These are phyloP conservation scores for Tragelaphus buxtoni DNA, from an alignment of 2,113 vertebrate species.

Conservation along the genomic window DNA sequence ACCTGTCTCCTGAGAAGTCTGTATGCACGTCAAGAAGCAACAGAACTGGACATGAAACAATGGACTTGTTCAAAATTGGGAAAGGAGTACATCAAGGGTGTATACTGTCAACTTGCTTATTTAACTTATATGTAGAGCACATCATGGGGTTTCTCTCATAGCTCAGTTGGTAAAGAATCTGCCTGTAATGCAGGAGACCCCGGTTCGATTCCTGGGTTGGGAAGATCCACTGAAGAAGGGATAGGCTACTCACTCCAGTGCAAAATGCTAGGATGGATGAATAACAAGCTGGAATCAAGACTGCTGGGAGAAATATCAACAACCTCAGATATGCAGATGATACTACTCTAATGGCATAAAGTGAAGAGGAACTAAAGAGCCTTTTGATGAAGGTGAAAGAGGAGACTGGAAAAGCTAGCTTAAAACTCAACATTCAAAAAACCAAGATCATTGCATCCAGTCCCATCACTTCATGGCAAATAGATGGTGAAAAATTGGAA, in stretches of 20 bases:
- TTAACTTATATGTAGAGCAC: neutral
- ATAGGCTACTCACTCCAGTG: neutral
- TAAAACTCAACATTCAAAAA: neutral
- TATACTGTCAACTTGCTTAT: neutral
- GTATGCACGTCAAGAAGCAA: neutral
- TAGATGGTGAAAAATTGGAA: neutral
- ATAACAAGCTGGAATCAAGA: neutral
- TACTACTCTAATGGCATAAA: neutral
- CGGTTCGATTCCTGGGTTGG: neutral
- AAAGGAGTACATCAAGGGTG: neutral
- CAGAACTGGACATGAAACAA: neutral
- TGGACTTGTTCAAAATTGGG: neutral
- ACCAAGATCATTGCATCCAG: neutral
- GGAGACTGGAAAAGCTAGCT: neutral
- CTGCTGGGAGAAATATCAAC: neutral
- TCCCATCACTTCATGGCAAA: neutral
- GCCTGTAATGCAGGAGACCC: neutral
- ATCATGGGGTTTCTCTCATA: neutral
- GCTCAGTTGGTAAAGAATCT: neutral
- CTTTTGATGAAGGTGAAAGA: neutral
- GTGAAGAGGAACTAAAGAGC: neutral
- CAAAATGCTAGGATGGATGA: neutral
- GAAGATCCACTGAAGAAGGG: neutral
- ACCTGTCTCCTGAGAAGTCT: neutral
- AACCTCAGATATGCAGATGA: neutral